Evolutionary conservation across 2,113 vertebrate genomes (phyloP), one percentile per base, ranked within the genome.

Genomic region (Cercocebus atys): DNA sequence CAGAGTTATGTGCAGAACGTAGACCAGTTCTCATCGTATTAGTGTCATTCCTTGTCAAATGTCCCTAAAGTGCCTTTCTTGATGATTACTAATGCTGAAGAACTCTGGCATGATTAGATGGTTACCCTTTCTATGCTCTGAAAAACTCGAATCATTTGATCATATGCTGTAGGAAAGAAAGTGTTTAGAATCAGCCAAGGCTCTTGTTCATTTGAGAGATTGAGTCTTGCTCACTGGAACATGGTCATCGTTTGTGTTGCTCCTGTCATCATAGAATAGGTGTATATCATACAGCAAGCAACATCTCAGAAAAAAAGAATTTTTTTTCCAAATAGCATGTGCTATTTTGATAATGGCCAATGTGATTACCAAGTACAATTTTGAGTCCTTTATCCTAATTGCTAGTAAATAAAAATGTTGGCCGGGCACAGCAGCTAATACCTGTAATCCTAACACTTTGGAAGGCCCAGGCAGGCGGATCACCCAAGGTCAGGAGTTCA

Each of bases 31-130:
- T 95, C 13, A 50, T 47, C 85, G 92, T 75, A 72, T 95, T 96
- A 88, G 80, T 95, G 35, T 97, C 88, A 93, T 64, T 97, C 59
- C 61, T 91, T 93, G 78, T 89, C 95, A 95, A 80, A 87, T 79
- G 91, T 90, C 73, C 95, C 96, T 97, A 87, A 98, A 93, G 93
- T 96, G 97, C 95, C 94, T 97, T 94, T 97, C 95, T 97, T 94
- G 79, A 76, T 92, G 95, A 88, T 96, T 40, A 73, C 96, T 94
- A 94, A 96, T 96, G 47, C 92, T 97, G 35, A 90, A 95, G 40
- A 92, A 75, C 87, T 95, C 78, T 88, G 78, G 84, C 73, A 57
- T 90, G 59, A 87, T 64, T 87, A 59, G 40, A 32, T 94, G 57
- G 43, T 88, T 94, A 92, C 72, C 68, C 89, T 96, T 93, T 93